phyloP scores from a whole-genome alignment of 1,140 invertebrate genomes.

The Microplitis demolitor region DNA sequence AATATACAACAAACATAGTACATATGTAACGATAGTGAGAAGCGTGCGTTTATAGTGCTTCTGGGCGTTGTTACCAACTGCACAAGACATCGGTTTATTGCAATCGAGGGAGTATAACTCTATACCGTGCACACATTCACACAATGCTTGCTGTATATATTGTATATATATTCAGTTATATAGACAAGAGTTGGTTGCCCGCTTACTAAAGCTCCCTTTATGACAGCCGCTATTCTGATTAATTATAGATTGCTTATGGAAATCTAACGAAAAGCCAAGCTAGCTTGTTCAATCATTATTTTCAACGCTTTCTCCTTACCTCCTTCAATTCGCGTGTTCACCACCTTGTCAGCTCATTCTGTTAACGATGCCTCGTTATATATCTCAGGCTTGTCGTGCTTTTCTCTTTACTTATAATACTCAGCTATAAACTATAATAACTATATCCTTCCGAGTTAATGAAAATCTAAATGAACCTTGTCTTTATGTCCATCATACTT shows the following conservation, averaged over 20 bases:
- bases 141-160: not conserved
- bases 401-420: not conserved
- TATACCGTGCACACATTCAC: slow-evolving; percentile 25
- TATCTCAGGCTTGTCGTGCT: not conserved
- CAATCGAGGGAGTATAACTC: slow-evolving; percentile 41
- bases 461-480: slow-evolving; percentile 2
- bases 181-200: no score
- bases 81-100: slow-evolving; percentile 54
- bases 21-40: slow-evolving; percentile 31
- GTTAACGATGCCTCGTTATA: slow-evolving; percentile 7
- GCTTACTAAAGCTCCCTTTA: slow-evolving; percentile 28
- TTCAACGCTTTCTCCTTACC: slow-evolving; percentile 3
- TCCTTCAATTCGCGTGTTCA: not conserved
- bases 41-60: slow-evolving; percentile 49
- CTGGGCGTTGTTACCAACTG: slow-evolving; percentile 49
- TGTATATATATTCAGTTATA: no score
- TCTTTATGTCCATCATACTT: not conserved
- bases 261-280: slow-evolving; percentile 28
- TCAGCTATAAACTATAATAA: no score
- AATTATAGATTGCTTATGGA: slow-evolving; percentile 47
- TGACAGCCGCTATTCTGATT: slow-evolving; percentile 35
- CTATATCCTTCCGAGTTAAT: not conserved
- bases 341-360: slow-evolving; percentile 3
- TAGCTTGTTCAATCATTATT: slow-evolving; percentile 5
- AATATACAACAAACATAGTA: slow-evolving; percentile 13